Evolutionary conservation across 2,888 invertebrate species (phyloP), one percentile per base, ranked within the genome.

Genomic region (Miltochrista miniata): DNA sequence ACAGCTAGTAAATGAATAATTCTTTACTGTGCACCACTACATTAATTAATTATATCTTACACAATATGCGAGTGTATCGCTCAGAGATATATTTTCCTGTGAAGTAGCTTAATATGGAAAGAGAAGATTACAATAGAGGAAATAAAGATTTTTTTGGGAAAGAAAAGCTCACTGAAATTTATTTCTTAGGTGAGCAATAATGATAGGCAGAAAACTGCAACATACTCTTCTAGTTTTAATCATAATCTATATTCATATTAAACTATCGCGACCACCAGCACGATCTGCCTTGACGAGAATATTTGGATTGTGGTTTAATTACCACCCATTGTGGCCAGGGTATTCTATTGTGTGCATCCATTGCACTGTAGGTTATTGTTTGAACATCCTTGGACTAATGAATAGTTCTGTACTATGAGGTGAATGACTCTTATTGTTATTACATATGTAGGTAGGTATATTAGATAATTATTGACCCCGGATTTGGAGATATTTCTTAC

Each of bases 291-390:
- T 82, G 79, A 79, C 68, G 78, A 77, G 83, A 81, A 81, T 90
- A 89, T 90, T 90, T 87, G 89, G 83, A 85, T 86, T 88, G 81
- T 81, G 69, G 76, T 87, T 89, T 90, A 90, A 90, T 90, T 89
- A 89, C 86, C 87, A 83, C 79, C 85, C 81, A 89, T 90, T 90
- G 90, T 88, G 83, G 79, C 64, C 64, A 71, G 75, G 45, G 41
- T 76, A 71, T 75, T 73, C 70, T 64, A 64, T 67, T 65, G 58
- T 48, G 51, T 59, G 56, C 68, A 62, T 43, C 54, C 59, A 57
- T 57, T 64, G 61, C 68, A 67, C 41, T 33, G 45, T 42, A 62
- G 48, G 42, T 43, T 55, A 68, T 68, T 68, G 57, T 64, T 68
- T 66, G 59, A 57, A 48, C 35, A 59, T 61, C 55, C 54, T 51